phyloP scores from a whole-genome alignment of 2,113 vertebrate genomes.

The Rana temporaria region DNA sequence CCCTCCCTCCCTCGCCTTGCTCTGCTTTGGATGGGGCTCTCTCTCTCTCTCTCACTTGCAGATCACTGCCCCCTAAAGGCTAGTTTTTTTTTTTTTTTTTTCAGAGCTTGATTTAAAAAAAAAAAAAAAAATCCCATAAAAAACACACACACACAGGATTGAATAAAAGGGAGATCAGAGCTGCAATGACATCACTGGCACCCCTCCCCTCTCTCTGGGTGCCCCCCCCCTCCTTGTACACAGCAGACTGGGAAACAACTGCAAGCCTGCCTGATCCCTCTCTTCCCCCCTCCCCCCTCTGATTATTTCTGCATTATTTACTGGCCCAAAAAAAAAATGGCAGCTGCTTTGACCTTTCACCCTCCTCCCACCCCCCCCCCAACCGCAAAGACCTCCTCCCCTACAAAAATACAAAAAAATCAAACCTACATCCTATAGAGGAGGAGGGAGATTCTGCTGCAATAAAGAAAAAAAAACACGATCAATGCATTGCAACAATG shows the following conservation, averaged over 20 bases:
- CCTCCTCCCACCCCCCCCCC: neutral
- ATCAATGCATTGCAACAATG: neutral
- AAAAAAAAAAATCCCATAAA: conserved; percentile 33
- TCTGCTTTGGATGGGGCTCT: neutral
- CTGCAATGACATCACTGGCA: conserved; percentile 8
- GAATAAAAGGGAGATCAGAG: conserved; percentile 41
- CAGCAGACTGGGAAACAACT: neutral
- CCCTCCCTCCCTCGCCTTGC: conserved; percentile 1
- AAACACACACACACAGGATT: conserved; percentile 1
- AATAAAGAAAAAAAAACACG: neutral
- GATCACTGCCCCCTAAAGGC: conserved; percentile 36
- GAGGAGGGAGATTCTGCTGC: neutral
- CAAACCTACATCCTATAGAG: neutral
- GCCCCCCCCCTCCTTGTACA: neutral
- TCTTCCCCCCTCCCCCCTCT: neutral
- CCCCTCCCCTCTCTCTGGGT: neutral
- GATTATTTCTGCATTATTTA: conserved; percentile 29
- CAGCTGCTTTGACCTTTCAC: conserved; percentile 36
- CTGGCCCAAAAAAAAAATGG: conserved; percentile 7
- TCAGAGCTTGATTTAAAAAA: neutral
- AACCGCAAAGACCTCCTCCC: neutral
- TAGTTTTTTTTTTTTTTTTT: neutral
- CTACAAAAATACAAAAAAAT: neutral
- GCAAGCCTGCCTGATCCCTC: neutral
- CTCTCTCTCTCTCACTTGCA: conserved; percentile 13